Percentiles rank a stretch among this genome's conserved stretches.
phyloP scores from a whole-genome alignment of 2,113 vertebrate genomes.

The Bostrychus sinensis region DNA sequence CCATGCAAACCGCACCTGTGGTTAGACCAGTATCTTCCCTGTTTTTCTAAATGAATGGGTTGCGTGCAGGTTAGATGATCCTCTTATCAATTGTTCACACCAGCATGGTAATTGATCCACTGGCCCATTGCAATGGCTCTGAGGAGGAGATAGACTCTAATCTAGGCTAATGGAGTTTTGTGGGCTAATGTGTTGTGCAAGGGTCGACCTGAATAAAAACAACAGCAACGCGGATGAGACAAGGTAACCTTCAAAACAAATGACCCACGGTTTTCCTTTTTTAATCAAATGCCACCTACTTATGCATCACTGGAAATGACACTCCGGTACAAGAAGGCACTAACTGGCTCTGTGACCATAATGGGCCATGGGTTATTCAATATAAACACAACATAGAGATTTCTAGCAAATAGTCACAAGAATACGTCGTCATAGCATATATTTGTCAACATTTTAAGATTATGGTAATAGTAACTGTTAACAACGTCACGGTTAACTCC shows the following conservation, averaged over 20 bases:
- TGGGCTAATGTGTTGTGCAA: not conserved
- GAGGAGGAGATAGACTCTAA: conserved; percentile 7
- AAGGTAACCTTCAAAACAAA: conserved; percentile 9
- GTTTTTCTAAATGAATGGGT: conserved; percentile 8
- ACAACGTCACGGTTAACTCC: too few relatives aligned
- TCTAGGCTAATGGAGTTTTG: conserved; percentile 1
- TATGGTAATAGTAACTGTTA: too few relatives aligned
- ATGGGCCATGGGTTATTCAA: too few relatives aligned
- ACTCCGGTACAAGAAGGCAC: not conserved
- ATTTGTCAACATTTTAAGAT: too few relatives aligned
- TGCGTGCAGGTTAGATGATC: conserved; percentile 41
- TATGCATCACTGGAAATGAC: not conserved
- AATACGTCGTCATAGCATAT: too few relatives aligned
- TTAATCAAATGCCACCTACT: conserved; percentile 1
- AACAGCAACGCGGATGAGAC: not conserved
- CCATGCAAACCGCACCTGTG: not conserved
- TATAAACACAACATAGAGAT: too few relatives aligned
- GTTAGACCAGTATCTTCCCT: not conserved
- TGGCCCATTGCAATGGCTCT: not conserved
- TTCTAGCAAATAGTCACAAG: too few relatives aligned
- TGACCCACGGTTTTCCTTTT: not conserved
- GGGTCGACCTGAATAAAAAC: not conserved
- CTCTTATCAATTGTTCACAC: conserved; percentile 48
- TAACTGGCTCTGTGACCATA: not conserved
- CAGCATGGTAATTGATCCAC: conserved; percentile 31